Conservation (phyloP, 2,113 vertebrate genomes). For the Cromileptes altivelis region DNA sequence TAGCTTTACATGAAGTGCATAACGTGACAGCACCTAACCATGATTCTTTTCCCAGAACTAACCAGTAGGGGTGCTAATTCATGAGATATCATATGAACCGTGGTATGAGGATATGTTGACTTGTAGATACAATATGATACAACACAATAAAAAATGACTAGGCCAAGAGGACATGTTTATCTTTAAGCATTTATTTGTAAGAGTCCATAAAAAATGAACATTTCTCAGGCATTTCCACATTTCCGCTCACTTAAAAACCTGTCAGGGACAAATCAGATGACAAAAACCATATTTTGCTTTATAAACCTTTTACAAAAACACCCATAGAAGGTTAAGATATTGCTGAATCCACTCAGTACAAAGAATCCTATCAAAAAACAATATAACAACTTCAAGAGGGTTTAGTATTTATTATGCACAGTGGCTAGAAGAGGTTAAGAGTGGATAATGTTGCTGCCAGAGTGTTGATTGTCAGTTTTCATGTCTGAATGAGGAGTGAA, state of each 20-base stretch:
- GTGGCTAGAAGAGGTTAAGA: neutral
- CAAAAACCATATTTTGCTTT: neutral
- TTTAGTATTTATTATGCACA: slow-evolving; percentile 7
- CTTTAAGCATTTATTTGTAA: slow-evolving; percentile 68
- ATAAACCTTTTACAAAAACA: slow-evolving; percentile 42
- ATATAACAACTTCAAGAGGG: slow-evolving; percentile 11
- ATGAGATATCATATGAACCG: too few species aligned
- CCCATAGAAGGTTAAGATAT: slow-evolving; percentile 5
- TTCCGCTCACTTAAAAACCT: slow-evolving; percentile 32
- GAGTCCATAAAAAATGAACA: slow-evolving; percentile 70
- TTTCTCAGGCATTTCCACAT: slow-evolving; percentile 45
- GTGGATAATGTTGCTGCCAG: slow-evolving; percentile 8
- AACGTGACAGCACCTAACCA: too few species aligned
- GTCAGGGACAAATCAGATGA: slow-evolving; percentile 19
- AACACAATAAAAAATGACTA: neutral
- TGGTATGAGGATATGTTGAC: too few species aligned
- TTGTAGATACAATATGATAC: neutral
- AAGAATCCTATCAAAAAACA: slow-evolving; percentile 17
- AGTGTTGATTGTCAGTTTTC: slow-evolving; percentile 13
- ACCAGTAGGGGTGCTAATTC: too few species aligned
- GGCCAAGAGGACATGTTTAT: neutral
- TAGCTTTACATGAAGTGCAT: too few species aligned
- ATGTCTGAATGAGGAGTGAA: slow-evolving; percentile 16
- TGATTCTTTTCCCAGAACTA: too few species aligned
- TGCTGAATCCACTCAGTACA: slow-evolving; percentile 41